phyloP scores from a whole-genome alignment of 2,888 invertebrate genomes.

The Apamea monoglypha region DNA sequence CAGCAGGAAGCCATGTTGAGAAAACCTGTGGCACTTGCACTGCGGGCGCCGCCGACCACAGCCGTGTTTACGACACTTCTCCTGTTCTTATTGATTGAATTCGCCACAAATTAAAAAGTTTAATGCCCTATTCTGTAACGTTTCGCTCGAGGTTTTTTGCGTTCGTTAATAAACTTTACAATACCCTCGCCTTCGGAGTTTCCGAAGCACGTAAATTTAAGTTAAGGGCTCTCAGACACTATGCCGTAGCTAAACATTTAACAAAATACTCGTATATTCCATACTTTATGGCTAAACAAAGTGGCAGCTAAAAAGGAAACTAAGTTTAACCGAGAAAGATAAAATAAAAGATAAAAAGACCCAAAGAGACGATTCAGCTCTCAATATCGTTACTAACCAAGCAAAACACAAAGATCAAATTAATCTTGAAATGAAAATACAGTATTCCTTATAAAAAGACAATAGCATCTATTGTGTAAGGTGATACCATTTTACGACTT shows the following conservation, averaged over 20 bases:
- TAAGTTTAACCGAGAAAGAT: background rate
- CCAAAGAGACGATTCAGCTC: constrained; percentile 8
- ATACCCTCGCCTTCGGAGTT: constrained; percentile 52
- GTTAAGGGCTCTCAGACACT: constrained; percentile 32
- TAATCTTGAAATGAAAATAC: constrained; percentile 74
- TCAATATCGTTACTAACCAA: constrained; percentile 46
- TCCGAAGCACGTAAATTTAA: constrained; percentile 48
- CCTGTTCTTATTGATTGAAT: constrained; percentile 82
- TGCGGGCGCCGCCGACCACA: constrained; percentile 75
- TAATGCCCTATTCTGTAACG: constrained; percentile 72
- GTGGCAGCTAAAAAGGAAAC: constrained; percentile 25
- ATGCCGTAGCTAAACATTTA: constrained; percentile 25
- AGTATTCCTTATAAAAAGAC: constrained; percentile 81
- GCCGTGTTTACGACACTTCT: constrained; percentile 81
- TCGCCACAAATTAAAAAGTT: constrained; percentile 81
- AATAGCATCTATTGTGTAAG: constrained; percentile 88
- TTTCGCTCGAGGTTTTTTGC: constrained; percentile 56
- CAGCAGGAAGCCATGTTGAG: constrained; percentile 85
- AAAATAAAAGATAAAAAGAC: constrained; percentile 7
- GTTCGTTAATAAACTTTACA: constrained; percentile 56
- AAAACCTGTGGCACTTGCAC: constrained; percentile 77
- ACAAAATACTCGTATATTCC: constrained; percentile 44
- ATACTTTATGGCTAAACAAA: constrained; percentile 51
- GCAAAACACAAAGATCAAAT: constrained; percentile 72
- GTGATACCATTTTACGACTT: constrained; percentile 88